A percentile compares a stretch with the other conserved stretches of the same genome.
Evolutionary conservation across 2,888 invertebrate genomes (phyloP).

Genomic region (Hyles lineata): DNA sequence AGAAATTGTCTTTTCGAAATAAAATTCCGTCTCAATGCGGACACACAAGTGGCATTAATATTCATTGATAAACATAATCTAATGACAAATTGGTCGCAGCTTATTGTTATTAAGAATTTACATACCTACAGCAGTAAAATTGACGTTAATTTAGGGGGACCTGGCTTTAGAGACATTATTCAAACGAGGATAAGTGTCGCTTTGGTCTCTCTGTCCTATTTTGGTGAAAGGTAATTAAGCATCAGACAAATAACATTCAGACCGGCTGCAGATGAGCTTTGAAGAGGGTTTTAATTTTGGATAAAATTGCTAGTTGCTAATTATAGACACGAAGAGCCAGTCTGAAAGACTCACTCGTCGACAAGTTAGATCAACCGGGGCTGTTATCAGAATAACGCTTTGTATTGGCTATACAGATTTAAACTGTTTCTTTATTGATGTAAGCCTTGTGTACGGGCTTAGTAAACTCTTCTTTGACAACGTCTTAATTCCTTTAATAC

Average conservation of each 20-base stretch:
- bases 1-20: conserved; percentile 1
- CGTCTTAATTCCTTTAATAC: not conserved
- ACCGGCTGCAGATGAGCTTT: conserved; percentile 4
- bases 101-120: conserved; percentile 9
- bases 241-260: conserved; percentile 22
- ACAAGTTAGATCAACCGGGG: not conserved
- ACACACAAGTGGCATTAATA: conserved; percentile 9
- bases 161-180: conserved; percentile 49
- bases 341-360: not conserved
- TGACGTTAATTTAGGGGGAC: conserved; percentile 49
- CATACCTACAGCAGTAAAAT: conserved; percentile 5
- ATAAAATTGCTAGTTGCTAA: not conserved
- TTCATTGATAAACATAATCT: not conserved
- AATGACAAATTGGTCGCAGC: not conserved
- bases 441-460: conserved; percentile 10
- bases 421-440: not conserved
- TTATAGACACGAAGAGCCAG: not conserved
- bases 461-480: not conserved
- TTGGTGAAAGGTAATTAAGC: conserved; percentile 34
- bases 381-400: not conserved
- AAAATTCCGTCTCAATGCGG: not conserved
- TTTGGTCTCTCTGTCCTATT: conserved; percentile 41
- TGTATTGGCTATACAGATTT: conserved; percentile 2
- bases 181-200: conserved; percentile 48
- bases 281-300: conserved; percentile 19